Conservation (phyloP, 1,140 invertebrate species). For the Lamellibrachia luymesi region DNA sequence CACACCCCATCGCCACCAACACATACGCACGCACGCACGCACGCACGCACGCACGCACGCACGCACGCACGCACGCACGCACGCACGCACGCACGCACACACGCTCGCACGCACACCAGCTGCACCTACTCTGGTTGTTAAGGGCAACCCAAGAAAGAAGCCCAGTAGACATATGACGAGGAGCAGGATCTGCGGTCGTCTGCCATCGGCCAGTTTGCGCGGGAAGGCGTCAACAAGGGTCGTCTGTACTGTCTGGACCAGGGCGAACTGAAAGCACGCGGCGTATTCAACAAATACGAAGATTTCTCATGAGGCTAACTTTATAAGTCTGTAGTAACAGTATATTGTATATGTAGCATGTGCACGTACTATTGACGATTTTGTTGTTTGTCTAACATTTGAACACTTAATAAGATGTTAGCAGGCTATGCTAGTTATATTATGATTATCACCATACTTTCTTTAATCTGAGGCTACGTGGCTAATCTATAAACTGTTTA, state of each 20-base stretch:
- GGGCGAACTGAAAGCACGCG: conserved; percentile 63
- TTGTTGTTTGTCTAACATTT: too few species aligned
- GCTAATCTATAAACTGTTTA: too few species aligned
- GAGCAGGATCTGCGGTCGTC: conserved; percentile 24
- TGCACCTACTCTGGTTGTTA: conserved; percentile 30
- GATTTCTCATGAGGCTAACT: conserved; percentile 60
- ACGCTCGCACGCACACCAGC: background rate
- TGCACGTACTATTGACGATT: too few species aligned
- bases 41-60: background rate
- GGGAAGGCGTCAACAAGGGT: conserved; percentile 32
- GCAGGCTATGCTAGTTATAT: too few species aligned
- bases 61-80: background rate
- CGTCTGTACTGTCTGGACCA: conserved; percentile 32
- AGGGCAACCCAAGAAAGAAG: conserved; percentile 30
- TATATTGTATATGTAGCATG: too few species aligned
- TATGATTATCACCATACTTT: too few species aligned
- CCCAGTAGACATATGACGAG: conserved; percentile 26
- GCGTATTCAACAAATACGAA: conserved; percentile 91
- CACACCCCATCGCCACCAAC: background rate
- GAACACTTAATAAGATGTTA: too few species aligned
- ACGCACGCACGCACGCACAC: background rate
- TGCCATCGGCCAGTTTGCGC: conserved; percentile 46
- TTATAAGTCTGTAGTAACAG: too few species aligned
- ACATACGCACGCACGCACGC: too few species aligned
- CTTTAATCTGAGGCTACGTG: too few species aligned